A percentile compares a stretch with the other conserved stretches of the same genome.
These are phyloP conservation scores for Dermochelys coriacea DNA, from an alignment of 2,797 vertebrate genomes.

Conservation along the genomic window DNA sequence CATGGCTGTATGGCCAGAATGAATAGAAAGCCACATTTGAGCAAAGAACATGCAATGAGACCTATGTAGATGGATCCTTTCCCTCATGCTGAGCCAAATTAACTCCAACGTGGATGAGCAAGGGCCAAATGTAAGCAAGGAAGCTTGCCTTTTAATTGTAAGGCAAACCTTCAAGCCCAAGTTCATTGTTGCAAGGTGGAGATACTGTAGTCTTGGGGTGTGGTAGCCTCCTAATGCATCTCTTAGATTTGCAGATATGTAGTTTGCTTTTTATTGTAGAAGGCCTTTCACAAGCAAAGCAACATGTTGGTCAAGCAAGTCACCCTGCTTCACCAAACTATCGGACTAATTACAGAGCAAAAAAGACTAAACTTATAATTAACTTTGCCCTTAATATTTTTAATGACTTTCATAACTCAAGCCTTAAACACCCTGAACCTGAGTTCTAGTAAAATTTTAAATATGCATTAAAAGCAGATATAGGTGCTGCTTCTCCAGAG, in stretches of 20 bases:
- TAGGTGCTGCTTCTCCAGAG: constrained; percentile 43
- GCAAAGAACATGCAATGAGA: not conserved
- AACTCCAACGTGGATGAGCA: not conserved
- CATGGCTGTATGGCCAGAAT: not conserved
- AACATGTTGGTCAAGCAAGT: not conserved
- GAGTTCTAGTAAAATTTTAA: not conserved
- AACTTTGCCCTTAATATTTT: not conserved
- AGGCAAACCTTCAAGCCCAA: not conserved
- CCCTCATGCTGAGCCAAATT: not conserved
- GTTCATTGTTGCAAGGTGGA: not conserved
- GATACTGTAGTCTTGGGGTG: not conserved
- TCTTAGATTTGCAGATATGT: not conserved
- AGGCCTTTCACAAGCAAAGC: not conserved
- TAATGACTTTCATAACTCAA: not conserved
- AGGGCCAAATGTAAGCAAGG: rapidly evolving
- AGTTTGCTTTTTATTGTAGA: not conserved
- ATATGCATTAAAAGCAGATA: not conserved
- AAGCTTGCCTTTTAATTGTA: not conserved
- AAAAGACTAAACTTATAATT: not conserved
- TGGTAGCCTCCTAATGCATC: not conserved
- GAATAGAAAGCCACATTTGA: constrained; percentile 33
- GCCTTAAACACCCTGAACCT: not conserved
- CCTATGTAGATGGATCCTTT: not conserved
- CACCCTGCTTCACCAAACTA: not conserved
- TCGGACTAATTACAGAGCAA: not conserved